phyloP scores from a whole-genome alignment of 2,113 vertebrate genomes.

The Crotalus tigris region DNA sequence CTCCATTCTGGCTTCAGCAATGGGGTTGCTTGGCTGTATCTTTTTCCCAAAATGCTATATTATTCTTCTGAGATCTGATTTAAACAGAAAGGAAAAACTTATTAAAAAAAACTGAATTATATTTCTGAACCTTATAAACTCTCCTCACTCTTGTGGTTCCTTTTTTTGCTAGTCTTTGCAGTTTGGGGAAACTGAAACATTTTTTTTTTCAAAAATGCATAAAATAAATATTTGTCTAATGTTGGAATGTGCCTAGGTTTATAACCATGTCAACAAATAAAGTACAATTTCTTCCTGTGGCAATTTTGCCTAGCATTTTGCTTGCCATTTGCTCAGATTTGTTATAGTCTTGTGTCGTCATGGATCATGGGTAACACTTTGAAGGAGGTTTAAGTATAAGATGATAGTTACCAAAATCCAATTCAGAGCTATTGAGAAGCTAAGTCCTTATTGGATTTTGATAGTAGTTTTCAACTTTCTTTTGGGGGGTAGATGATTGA shows the following conservation, averaged over 20 bases:
- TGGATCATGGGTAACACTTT: neutral
- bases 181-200: neutral
- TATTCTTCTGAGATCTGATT: neutral
- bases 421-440: neutral
- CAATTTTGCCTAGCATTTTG: neutral
- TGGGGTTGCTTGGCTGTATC: neutral
- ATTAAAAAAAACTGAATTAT: neutral
- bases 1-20: neutral
- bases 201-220: neutral
- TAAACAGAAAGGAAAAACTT: neutral
- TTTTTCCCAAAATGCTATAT: neutral
- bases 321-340: neutral
- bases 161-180: neutral
- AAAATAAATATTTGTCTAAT: neutral
- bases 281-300: neutral
- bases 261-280: neutral
- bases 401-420: neutral
- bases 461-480: too few species aligned
- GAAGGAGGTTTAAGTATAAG: too few species aligned
- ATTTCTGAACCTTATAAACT: neutral
- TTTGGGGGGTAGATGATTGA: neutral
- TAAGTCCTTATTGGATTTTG: neutral
- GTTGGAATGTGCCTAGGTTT: neutral
- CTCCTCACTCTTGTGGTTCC: neutral
- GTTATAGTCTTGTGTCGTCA: neutral